Evolutionary conservation across 2,888 invertebrate species (phyloP).

Genomic region (Oasisia sp.): DNA sequence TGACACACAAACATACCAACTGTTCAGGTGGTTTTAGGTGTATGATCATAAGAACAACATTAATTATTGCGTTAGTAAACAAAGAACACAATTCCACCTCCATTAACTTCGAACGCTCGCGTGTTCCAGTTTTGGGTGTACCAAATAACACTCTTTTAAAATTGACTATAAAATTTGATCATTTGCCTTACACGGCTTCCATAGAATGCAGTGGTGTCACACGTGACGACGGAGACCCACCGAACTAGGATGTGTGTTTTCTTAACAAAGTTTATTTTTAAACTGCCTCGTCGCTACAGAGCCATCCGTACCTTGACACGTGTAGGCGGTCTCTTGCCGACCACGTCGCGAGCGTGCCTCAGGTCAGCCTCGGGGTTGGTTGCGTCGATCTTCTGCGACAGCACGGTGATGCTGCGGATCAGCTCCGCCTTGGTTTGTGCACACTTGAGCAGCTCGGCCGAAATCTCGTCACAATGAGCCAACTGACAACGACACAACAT

Average conservation of each 20-base stretch:
- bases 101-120: too few relatives aligned
- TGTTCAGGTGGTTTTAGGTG: too few relatives aligned
- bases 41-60: too few relatives aligned
- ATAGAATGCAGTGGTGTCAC: not conserved
- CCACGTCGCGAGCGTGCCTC: constrained; percentile 57
- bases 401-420: constrained; percentile 41
- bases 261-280: not conserved
- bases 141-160: too few relatives aligned
- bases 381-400: not conserved
- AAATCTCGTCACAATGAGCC: constrained; percentile 59
- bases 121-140: too few relatives aligned
- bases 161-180: too few relatives aligned
- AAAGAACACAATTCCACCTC: too few relatives aligned
- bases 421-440: constrained; percentile 62
- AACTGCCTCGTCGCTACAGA: not conserved
- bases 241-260: not conserved
- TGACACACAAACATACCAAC: too few relatives aligned
- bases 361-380: constrained; percentile 45
- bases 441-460: constrained; percentile 61
- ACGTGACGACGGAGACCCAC: not conserved
- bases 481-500: constrained; percentile 41
- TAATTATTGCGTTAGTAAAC: too few relatives aligned
- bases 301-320: constrained; percentile 23
- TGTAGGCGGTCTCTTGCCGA: constrained; percentile 47
- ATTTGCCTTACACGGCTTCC: not conserved